Base-by-base conservation (phyloP, 2,888 invertebrate genomes). In the Poecilus cupreus region DNA sequence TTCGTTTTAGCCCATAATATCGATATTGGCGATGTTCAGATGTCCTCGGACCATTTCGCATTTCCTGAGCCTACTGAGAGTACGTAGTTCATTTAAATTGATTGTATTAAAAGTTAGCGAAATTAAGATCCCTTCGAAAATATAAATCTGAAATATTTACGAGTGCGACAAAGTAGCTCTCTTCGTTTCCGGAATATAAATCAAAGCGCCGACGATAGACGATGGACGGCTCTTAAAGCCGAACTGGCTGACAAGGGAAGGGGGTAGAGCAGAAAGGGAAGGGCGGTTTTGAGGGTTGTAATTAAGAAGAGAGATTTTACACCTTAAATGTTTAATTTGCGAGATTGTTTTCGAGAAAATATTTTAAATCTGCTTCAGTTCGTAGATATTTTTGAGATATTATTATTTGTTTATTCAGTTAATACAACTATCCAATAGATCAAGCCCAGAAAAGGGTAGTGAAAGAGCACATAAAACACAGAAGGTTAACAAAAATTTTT, bases 111-210 rank as follows among this genome's bases (percentile, higher is more conserved):
- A 72, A 72, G 72, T 72, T 72, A 57, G 22, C 16, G 16, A 16
- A 72, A 72, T 72, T 72, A 72, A 16, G 72, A 22, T 24, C 20
- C 24, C 39, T 5, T 16, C 16, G 54, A 57, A 75, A 57, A 76
- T 57, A 76, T 76, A 76, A 57, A 76, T 76, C 37, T 32, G 13
- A 76, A 76, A 76, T 76, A 76, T 76, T 76, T 54, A 54, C 32
- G 32, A 54, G 32, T 11, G 54, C 22, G 64, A 64, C 64, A 64
- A 64, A 64, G 37, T 64, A 24, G 32, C 16, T 22, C 16, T 64
- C 39, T 37, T 24, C 13, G 43, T 43, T 39, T 20, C n/a, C 24
- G 8, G 43, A 43, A 74, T 74, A 74, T 74, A 74, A 74, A 74
- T 74, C 74, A 46, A 54, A 54, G 54, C 3, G 49, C 13, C 20